Conservation (phyloP, 2,113 vertebrate genomes). For the Bubo blakistoni region DNA sequence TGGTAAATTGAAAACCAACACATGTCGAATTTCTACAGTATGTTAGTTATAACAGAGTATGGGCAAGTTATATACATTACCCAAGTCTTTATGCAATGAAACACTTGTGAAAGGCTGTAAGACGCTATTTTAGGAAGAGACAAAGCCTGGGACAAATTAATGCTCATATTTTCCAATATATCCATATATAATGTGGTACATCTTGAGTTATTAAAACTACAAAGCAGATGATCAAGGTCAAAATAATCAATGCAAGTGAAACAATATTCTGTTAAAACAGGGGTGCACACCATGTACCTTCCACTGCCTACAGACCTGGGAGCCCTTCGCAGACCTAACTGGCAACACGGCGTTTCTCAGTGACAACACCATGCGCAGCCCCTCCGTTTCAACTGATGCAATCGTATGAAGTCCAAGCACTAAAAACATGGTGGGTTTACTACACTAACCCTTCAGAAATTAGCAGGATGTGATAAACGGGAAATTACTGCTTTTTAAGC, state of each 20-base stretch:
- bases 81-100: fast-evolving
- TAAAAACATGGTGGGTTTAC: background rate
- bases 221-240: background rate
- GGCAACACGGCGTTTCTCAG: background rate
- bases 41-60: fast-evolving
- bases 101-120: background rate
- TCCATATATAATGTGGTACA: background rate
- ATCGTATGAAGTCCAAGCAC: fast-evolving
- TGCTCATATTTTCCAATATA: background rate
- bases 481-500: background rate
- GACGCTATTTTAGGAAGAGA: background rate
- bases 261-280: background rate
- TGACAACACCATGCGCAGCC: fast-evolving
- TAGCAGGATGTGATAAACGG: fast-evolving
- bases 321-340: background rate
- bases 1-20: background rate
- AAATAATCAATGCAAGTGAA: background rate
- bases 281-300: background rate
- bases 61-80: background rate
- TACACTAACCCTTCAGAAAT: background rate
- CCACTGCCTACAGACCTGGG: fast-evolving
- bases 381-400: fast-evolving
- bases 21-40: background rate
- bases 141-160: background rate
- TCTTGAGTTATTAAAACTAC: background rate